phyloP scores from a whole-genome alignment of 2,888 invertebrate genomes.

The Panorpa germanica region DNA sequence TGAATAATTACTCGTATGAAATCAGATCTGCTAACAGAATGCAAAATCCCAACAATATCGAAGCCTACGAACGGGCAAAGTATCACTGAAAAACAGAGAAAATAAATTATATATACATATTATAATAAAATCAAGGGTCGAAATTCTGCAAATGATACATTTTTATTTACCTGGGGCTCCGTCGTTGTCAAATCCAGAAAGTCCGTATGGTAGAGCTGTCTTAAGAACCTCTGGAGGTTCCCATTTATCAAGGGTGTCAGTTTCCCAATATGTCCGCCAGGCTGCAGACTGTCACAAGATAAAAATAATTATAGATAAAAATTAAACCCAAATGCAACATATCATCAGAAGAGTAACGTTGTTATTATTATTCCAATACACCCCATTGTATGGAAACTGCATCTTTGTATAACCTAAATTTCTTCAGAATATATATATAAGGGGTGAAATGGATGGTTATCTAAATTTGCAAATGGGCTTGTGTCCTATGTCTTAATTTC shows the following conservation, averaged over 20 bases:
- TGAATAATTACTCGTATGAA: conserved; percentile 50
- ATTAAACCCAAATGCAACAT: no score
- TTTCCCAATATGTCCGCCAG: conserved; percentile 59
- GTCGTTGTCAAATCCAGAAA: conserved; percentile 64
- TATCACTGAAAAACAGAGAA: conserved; percentile 33
- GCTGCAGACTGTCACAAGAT: conserved; percentile 36
- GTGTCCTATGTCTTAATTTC: no score
- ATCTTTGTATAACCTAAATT: no score
- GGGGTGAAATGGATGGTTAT: no score
- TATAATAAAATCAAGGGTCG: not conserved
- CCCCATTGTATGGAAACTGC: no score
- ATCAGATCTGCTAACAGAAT: conserved; percentile 50
- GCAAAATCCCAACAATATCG: conserved; percentile 65
- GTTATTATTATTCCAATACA: no score
- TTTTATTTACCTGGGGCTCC: conserved; percentile 46
- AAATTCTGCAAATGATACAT: not conserved
- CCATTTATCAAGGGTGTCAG: conserved; percentile 51
- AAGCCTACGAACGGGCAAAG: conserved; percentile 63
- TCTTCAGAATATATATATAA: no score
- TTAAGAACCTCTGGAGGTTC: conserved; percentile 46
- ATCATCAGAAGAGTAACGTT: no score
- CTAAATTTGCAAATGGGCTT: no score
- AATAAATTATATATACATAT: conserved; percentile 4
- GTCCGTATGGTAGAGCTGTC: conserved; percentile 61
- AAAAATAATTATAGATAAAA: conserved; percentile 4